These are phyloP conservation scores for Leptodactylus fuscus DNA, from an alignment of 2,113 vertebrate species.

Conservation along the genomic window DNA sequence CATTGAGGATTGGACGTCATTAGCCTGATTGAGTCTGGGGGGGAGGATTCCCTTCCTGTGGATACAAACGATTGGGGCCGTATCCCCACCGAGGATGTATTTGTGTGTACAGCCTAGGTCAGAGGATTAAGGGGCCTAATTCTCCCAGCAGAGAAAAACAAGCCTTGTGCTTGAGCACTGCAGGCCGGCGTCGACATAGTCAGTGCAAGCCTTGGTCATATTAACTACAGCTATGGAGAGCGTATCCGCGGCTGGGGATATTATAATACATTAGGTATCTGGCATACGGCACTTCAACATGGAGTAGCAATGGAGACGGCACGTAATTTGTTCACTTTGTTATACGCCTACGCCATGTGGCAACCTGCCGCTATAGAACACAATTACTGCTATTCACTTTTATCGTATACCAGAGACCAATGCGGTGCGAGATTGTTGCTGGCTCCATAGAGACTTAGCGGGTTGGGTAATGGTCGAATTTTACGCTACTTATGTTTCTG, in stretches of 20 bases:
- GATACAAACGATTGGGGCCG: background rate
- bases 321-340: background rate
- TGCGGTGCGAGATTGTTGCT: conserved; percentile 10
- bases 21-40: background rate
- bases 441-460: conserved; percentile 16
- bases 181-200: background rate
- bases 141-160: conserved; percentile 29
- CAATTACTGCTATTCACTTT: background rate
- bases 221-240: background rate
- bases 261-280: background rate
- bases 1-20: background rate
- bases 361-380: background rate
- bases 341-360: conserved; percentile 11
- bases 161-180: background rate
- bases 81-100: conserved; percentile 19
- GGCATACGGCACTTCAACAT: background rate
- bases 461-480: background rate
- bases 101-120: conserved; percentile 21
- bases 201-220: no score
- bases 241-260: background rate
- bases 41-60: conserved; percentile 25
- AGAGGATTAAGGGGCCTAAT: conserved; percentile 43
- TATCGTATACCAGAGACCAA: background rate
- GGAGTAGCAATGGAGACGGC: background rate
- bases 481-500: background rate